These are phyloP conservation scores for Xylota segnis DNA, from an alignment of 2,888 invertebrate genomes.

Conservation along the genomic window DNA sequence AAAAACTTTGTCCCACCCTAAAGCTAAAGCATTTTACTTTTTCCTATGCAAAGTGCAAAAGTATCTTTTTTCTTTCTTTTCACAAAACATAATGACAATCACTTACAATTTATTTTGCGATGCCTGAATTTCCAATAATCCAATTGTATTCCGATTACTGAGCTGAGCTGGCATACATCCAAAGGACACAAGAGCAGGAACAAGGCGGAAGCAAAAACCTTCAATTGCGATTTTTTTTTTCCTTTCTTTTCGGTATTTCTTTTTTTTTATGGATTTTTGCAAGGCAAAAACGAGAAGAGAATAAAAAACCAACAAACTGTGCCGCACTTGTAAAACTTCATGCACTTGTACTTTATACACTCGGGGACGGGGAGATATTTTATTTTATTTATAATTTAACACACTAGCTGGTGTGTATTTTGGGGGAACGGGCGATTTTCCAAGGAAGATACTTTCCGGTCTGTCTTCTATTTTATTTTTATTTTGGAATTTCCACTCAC, in stretches of 20 bases:
- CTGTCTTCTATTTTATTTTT: slow-evolving; percentile 43
- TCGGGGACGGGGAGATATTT: slow-evolving; percentile 51
- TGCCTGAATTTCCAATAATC: slow-evolving; percentile 66
- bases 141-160: slow-evolving; percentile 67
- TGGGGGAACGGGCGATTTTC: slow-evolving; percentile 10
- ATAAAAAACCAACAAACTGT: slow-evolving; percentile 58
- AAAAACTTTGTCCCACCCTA: slow-evolving; percentile 70
- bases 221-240: slow-evolving; percentile 31
- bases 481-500: slow-evolving; percentile 48
- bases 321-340: slow-evolving; percentile 76
- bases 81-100: background rate
- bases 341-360: slow-evolving; percentile 65
- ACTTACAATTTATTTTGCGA: slow-evolving; percentile 56
- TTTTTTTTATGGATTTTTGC: slow-evolving; percentile 69
- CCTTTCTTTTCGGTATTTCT: slow-evolving; percentile 28
- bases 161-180: slow-evolving; percentile 56
- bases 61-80: slow-evolving; percentile 14
- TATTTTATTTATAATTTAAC: slow-evolving; percentile 25
- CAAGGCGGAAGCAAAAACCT: slow-evolving; percentile 62
- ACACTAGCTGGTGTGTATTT: slow-evolving; percentile 52
- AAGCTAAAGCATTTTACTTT: slow-evolving; percentile 45
- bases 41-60: slow-evolving; percentile 32
- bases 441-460: slow-evolving; percentile 12
- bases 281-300: slow-evolving; percentile 33
- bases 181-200: slow-evolving; percentile 35